Conservation (phyloP, 2,797 vertebrate genomes). For the Acridotheres tristis region DNA sequence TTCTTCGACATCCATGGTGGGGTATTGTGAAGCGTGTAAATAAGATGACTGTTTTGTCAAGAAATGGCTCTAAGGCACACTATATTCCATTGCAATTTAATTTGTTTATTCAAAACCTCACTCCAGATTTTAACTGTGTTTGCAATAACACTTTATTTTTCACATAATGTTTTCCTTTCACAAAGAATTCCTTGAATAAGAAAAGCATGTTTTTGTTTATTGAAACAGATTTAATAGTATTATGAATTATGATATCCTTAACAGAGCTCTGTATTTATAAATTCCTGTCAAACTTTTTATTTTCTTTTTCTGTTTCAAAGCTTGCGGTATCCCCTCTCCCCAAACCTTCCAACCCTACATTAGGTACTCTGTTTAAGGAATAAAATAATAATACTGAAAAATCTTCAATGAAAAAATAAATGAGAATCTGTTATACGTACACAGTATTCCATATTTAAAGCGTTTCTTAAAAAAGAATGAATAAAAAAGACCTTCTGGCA, state of each 20-base stretch:
- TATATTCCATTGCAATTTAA: constrained; percentile 86
- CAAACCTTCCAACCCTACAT: background rate
- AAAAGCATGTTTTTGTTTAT: constrained; percentile 82
- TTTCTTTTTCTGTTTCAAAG: constrained; percentile 37
- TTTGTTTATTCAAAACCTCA: constrained; percentile 88
- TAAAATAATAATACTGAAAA: background rate
- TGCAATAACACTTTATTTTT: constrained; percentile 92
- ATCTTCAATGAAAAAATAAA: background rate
- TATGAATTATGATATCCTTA: constrained; percentile 79
- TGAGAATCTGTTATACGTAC: background rate
- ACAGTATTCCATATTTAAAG: background rate
- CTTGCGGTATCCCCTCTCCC: background rate
- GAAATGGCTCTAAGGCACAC: constrained; percentile 89
- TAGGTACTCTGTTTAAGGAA: background rate
- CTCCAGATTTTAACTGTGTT: constrained; percentile 92
- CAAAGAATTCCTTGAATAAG: constrained; percentile 78
- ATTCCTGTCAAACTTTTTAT: constrained; percentile 77
- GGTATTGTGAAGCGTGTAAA: constrained; percentile 99
- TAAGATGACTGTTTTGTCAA: constrained; percentile 99
- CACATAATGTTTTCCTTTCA: constrained; percentile 87
- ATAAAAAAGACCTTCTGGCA: background rate
- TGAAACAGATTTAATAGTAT: constrained; percentile 82
- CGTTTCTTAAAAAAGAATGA: background rate
- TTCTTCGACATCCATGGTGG: constrained; percentile 93
- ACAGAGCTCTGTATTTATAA: constrained; percentile 75